Percentiles rank a stretch among this genome's conserved stretches.
These are phyloP conservation scores for Callithrix jacchus DNA, from an alignment of 2,113 vertebrate species.

Conservation along the genomic window DNA sequence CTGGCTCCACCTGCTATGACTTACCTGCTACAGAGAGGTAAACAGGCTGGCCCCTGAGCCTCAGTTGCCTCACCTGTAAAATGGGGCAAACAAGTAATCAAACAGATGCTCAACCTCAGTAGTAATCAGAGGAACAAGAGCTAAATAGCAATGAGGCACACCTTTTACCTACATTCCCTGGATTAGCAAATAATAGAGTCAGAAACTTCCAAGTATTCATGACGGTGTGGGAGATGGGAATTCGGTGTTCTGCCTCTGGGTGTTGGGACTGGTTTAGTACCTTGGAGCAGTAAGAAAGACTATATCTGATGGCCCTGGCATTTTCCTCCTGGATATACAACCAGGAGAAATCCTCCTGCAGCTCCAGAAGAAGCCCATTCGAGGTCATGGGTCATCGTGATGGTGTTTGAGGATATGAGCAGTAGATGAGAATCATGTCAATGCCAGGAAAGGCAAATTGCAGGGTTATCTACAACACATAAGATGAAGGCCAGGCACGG, in stretches of 20 bases:
- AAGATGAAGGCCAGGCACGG: too few relatives aligned
- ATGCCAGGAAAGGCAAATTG: fast-evolving
- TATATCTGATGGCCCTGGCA: neutral
- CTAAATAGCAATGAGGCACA: neutral
- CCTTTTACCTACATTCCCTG: too few relatives aligned
- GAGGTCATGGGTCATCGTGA: neutral
- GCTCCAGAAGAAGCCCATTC: neutral
- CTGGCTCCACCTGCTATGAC: neutral
- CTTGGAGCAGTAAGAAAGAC: neutral
- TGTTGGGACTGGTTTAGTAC: neutral
- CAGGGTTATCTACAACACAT: neutral
- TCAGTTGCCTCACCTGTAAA: neutral
- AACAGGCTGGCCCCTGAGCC: neutral
- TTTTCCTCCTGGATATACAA: fast-evolving
- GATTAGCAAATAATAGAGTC: neutral
- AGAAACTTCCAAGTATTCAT: neutral
- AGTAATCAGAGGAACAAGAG: neutral
- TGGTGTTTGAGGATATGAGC: neutral
- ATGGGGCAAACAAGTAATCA: neutral
- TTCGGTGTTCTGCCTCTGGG: neutral
- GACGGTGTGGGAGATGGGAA: neutral
- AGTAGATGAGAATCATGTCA: fast-evolving
- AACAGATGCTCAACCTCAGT: neutral
- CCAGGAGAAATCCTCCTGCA: neutral
- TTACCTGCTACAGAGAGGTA: too few relatives aligned